Conservation (phyloP, 2,797 vertebrate species). For the Nyctalus aviator region DNA sequence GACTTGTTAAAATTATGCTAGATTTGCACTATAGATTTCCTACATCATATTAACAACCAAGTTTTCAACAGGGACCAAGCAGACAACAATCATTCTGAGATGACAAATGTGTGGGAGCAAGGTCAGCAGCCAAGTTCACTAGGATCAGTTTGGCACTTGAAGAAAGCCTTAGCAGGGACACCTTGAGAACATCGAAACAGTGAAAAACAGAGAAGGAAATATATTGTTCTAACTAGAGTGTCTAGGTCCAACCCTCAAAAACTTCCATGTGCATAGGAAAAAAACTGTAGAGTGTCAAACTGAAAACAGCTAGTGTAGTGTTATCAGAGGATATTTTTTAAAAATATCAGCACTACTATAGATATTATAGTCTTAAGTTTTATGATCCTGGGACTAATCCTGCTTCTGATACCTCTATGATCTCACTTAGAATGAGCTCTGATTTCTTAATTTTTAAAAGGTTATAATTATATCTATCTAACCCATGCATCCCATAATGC, state of each 20-base stretch:
- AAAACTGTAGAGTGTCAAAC: neutral
- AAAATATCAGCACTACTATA: neutral
- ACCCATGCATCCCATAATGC: neutral
- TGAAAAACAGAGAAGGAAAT: constrained; percentile 48
- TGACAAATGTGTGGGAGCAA: constrained; percentile 72
- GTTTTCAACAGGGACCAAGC: constrained; percentile 76
- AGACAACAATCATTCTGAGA: constrained; percentile 77
- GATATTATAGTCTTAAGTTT: neutral
- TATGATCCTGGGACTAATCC: neutral
- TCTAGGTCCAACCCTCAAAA: neutral
- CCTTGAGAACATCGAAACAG: constrained; percentile 72
- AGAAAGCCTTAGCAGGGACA: constrained; percentile 68
- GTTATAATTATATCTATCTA: neutral
- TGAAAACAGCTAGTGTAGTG: neutral
- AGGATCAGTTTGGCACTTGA: constrained; percentile 71
- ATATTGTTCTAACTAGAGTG: neutral
- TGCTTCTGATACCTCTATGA: neutral
- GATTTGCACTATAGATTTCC: constrained; percentile 71
- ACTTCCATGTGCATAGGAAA: neutral
- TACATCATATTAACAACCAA: constrained; percentile 64
- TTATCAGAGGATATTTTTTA: neutral
- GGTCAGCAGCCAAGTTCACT: constrained; percentile 83
- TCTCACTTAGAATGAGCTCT: neutral
- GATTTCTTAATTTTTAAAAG: neutral
- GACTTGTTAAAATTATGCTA: constrained; percentile 73